Base-by-base conservation (phyloP, 37 sponge, comb jelly and placozoan species). In the Mnemiopsis leidyi region DNA sequence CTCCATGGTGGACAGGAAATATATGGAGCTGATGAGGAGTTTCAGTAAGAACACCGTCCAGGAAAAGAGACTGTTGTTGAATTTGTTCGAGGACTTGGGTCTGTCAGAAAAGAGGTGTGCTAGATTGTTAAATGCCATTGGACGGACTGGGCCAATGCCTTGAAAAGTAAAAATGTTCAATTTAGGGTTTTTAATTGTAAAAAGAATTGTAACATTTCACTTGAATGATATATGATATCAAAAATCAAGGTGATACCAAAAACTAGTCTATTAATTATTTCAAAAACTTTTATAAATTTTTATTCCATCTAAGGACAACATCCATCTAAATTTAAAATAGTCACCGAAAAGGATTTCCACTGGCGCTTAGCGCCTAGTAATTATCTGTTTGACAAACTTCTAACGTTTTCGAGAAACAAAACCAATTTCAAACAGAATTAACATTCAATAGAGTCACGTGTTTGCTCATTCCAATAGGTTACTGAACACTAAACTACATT, bases 21-120 rank as follows among this genome's bases (percentile, higher is more conserved):
- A 71, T 28, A 5, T 23, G 25, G 21, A 23, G 20, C 75, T 71
- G 21, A 23, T 71, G 75, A n/a, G 20, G n/a, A 71, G 75, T 7
- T 25, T 71, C 30, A 71, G 30, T 71, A 71, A 71, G 30, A 71
- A 28, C 75, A 29, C 75, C 20, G 30, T 18, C 20, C 30, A 71
- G 25, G 30, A 71, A 18, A n/a, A 28, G 25, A 71, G n/a, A 28
- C 7, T 71, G 75, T 29, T 71, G 30, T 25, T 71, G 3, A 29
- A n/a, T 25, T 28, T 71, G 25, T 71, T 71, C 20, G 30, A 71
- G n/a, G 30, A 71, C n/a, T 5, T 71, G 21, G 75, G 75, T 23
- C 3, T 28, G 75, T 29, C 75, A 71, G 75, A 71, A 25, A n/a
- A 71, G n/a, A 71, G 75, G n/a, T 71, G 61, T 48, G 61, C 61